Evolutionary conservation across 1,140 invertebrate species (phyloP), one percentile per base, ranked within the genome.

Genomic region (Drosophila navojoa): DNA sequence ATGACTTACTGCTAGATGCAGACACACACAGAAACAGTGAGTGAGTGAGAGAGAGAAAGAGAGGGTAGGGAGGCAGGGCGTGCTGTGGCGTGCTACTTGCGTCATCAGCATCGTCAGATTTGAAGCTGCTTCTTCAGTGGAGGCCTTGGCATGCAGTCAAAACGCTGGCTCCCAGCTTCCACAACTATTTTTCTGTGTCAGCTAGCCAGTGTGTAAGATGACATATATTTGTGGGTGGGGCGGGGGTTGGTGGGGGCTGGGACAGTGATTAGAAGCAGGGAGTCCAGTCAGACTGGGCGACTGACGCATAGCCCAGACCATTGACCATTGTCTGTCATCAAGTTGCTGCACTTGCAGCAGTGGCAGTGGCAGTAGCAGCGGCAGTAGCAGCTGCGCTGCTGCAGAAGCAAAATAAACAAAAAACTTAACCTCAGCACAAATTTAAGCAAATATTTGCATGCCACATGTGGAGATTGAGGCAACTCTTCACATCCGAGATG

Each of bases 371-470:
- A 22, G 19, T 22, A 29, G 27, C 58, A 25, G 58, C 53, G 19
- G 19, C 19, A 22, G 19, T 22, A 29, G 27, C 58, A 25, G 58
- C 53, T 55, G 49, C 40, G 49, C 22, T 57, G 50, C 10, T 35
- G 75, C 71, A 74, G 59, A 76, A 72, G 69, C 60, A 76, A 76
- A 76, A 66, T 74, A 89, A 89, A 89, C 79, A 89, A 80, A 77
- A 89, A 84, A 86, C 79, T 89, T 89, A 89, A 89, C 85, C 84
- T 89, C 84, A 89, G 84, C 84, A 89, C 79, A 89, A 89, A 89
- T 89, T 89, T 89, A 90, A 84, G 85, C 84, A 89, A 89, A 89
- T 89, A 89, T 89, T 89, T 89, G 85, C 85, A 76, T 73, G 50
- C 73, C 69, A 72, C 73, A 72, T 75, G 67, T 75, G 59, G 54